Evolutionary conservation across 35 echinoderm and acorn worm species (phyloP), one percentile per base, ranked within the genome.

Genomic region (Strongylocentrotus purpuratus): DNA sequence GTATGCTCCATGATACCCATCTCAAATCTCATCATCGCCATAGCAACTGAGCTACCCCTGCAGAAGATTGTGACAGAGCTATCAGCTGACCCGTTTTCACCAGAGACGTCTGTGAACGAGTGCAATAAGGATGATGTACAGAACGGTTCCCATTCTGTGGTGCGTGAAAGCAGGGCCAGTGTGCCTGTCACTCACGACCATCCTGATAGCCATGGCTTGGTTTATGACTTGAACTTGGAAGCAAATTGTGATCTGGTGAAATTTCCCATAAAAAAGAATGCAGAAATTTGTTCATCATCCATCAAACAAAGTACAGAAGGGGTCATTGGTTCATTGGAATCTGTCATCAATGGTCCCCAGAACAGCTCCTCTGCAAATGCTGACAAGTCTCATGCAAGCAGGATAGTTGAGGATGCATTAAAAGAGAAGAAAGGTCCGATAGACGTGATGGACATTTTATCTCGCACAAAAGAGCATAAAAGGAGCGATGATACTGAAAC

Each of bases 1-100:
- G 48, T 93, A 20, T 58, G 91, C 45, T 47, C 91, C 20, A 50
- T 93, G 47, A 93, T 33, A 28, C 91, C 46, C 31, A 58, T 93
- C 45, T 48, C 91, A 31, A 33, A 93, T 47, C 45, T 32, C 31
- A 32, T 93, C 14, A 46, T 93, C 28, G 91, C 91, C 91, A 58
- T 93, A 25, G 48, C 91, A 58, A 93, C 91, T 8, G 91, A 93
- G 12, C 91, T 93, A 31, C 91, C 91, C 11, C 91, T 93, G 31
- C 46, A 93, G 46, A 93, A 58, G 47, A 93, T 93, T 31, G n/a
- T 93, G 4, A 93, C 91, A 4, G 91, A 47, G 48, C 32, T 93
- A 9, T 58, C 91, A 9, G 47, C 91, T 47, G 91, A 93, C 91
- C 91, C 58, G 45, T 93, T 93, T 58, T 46, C 91, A 93, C 0